Conservation (phyloP, 2,888 invertebrate genomes). For the Lithophane socia region DNA sequence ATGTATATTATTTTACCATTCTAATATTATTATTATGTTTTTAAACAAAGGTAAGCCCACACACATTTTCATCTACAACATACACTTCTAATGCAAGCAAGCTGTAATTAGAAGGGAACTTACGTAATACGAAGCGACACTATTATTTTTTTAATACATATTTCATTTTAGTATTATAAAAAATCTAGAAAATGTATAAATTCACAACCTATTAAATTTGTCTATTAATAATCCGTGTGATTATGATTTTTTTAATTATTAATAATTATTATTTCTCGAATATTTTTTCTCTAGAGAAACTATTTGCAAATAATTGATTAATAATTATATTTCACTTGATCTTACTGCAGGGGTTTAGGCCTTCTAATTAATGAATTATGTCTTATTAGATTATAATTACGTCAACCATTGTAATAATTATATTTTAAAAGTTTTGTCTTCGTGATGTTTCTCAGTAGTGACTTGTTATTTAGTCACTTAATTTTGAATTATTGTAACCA, state of each 20-base stretch:
- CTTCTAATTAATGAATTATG: constrained; percentile 70
- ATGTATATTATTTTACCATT: neutral
- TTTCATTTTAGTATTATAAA: constrained; percentile 84
- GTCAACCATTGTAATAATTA: constrained; percentile 38
- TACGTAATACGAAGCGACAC: constrained; percentile 70
- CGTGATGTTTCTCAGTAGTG: neutral
- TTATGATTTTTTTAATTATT: constrained; percentile 65
- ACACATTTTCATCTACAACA: constrained; percentile 42
- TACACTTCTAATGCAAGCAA: constrained; percentile 75
- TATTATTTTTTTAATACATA: constrained; percentile 74
- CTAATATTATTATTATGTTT: neutral
- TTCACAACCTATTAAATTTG: constrained; percentile 90
- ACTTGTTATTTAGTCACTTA: constrained; percentile 1
- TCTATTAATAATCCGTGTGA: constrained; percentile 79
- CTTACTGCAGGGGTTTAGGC: constrained; percentile 75
- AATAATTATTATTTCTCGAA: constrained; percentile 69
- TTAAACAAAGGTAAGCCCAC: constrained; percentile 34
- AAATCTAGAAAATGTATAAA: constrained; percentile 90
- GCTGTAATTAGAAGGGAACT: constrained; percentile 70
- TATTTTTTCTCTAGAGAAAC: constrained; percentile 67
- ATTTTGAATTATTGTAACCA: neutral
- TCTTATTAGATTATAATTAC: constrained; percentile 45
- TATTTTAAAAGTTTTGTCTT: constrained; percentile 13
- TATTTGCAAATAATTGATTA: constrained; percentile 70
- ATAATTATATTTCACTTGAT: constrained; percentile 55